Base-by-base conservation (phyloP, 2,888 invertebrate genomes). In the Archips crataeganus region DNA sequence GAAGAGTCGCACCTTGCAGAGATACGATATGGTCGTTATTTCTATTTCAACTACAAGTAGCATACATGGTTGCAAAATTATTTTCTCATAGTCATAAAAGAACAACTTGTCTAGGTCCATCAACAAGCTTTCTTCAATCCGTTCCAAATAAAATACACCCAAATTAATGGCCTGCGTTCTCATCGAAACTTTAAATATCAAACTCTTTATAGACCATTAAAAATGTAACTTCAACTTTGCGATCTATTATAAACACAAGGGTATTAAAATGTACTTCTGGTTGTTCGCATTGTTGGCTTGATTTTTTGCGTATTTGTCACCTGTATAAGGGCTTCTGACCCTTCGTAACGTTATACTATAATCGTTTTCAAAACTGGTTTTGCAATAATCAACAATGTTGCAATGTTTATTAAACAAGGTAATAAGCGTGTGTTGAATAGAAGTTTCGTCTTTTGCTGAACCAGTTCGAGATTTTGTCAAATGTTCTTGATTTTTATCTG, bases 361-460 rank as follows among this genome's bases (percentile, higher is more conserved):
- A 88, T 84, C 77, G 82, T 78, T 73, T 68, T 63, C 8, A 76
- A 87, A 92, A 92, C 77, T 83, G 90, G 92, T 92, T 87, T 80
- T 49, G 81, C 81, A 84, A 87, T 90, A 89, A 90, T 90, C 88
- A 89, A 93, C 93, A 92, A 82, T 90, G 92, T 93, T 92, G 90
- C 92, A 87, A 91, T 93, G 92, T 94, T 94, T 94, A 93, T 93
- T 92, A 93, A 93, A 93, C 93, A 92, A 87, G 90, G 87, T 90
- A 92, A 90, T 92, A 91, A 90, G 88, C 86, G 81, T 84, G 85
- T 82, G 39, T 70, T 87, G 84, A 83, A 80, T 82, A 75, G 76
- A 81, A 85, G 60, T 75, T 73, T 71, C 71, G 72, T 74, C 74
- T 65, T 74, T 69, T 71, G 78, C 77, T 77, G 71, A 79, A 74